Evolutionary conservation across 2,888 invertebrate species (phyloP).

Genomic region (Sphaeridia pumilis): DNA sequence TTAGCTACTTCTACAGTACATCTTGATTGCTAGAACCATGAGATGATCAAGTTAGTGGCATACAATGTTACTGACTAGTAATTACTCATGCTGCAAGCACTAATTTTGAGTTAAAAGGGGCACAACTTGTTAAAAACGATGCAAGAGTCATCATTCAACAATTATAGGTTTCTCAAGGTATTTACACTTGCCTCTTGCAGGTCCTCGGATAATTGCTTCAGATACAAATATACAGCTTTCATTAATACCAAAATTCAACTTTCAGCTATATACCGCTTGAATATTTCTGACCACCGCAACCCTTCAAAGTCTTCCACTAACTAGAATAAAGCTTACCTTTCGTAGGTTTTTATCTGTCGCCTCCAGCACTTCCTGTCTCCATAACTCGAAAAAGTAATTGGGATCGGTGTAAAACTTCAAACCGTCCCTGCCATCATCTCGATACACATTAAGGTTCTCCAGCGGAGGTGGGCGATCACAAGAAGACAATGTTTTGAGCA

Average conservation of each 20-base stretch:
- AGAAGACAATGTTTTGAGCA: constrained; percentile 75
- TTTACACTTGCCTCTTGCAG: constrained; percentile 35
- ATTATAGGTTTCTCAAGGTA: too few species aligned
- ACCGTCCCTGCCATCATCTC: constrained; percentile 95
- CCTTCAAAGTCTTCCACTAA: too few species aligned
- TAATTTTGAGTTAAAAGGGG: too few species aligned
- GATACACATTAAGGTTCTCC: constrained; percentile 87
- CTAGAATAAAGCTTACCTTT: constrained; percentile 51
- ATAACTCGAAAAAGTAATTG: constrained; percentile 97
- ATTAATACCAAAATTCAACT: too few species aligned
- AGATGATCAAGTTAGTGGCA: too few species aligned
- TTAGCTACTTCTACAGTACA: too few species aligned
- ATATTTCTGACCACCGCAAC: too few species aligned
- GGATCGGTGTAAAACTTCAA: constrained; percentile 72
- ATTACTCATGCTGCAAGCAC: too few species aligned
- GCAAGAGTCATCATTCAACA: too few species aligned
- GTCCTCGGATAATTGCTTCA: constrained; percentile 35
- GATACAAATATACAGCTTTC: constrained; percentile 3
- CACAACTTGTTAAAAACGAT: too few species aligned
- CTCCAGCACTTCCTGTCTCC: constrained; percentile 95
- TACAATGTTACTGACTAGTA: too few species aligned
- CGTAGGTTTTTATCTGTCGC: constrained; percentile 88
- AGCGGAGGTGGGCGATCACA: constrained; percentile 96
- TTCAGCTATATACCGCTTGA: background rate
- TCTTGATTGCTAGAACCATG: too few species aligned